These are phyloP conservation scores for Zhuqinia jingwanae DNA, from an alignment of 2,888 invertebrate species.

Conservation along the genomic window DNA sequence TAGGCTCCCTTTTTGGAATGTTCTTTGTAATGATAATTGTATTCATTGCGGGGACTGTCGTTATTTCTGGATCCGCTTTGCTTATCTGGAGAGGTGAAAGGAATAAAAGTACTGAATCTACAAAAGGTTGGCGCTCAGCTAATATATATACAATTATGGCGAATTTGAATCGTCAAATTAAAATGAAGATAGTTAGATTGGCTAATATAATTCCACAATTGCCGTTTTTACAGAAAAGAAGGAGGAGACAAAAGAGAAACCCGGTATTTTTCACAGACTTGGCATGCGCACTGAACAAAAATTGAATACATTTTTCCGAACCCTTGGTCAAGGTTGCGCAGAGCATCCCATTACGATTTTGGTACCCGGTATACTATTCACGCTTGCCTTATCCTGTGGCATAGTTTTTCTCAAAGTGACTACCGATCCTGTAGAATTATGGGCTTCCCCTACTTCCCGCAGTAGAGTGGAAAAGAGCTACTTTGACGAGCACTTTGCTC, in stretches of 20 bases:
- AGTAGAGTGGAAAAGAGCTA: constrained; percentile 93
- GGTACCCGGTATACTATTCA: constrained; percentile 73
- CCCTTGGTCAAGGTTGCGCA: constrained; percentile 73
- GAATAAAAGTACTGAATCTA: neutral
- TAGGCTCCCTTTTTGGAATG: constrained; percentile 84
- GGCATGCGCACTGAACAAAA: constrained; percentile 62
- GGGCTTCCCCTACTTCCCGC: constrained; percentile 95
- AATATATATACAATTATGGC: too few species aligned
- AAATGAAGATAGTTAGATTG: too few species aligned
- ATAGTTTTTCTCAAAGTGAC: constrained; percentile 89
- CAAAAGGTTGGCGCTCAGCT: too few species aligned
- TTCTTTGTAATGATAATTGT: constrained; percentile 83
- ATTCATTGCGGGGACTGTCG: constrained; percentile 82
- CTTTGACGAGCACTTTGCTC: constrained; percentile 96
- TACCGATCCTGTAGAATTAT: constrained; percentile 97
- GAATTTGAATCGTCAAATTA: too few species aligned
- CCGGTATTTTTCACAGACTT: constrained; percentile 52
- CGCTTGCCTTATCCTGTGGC: constrained; percentile 85
- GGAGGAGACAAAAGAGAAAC: neutral
- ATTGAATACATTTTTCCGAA: constrained; percentile 60
- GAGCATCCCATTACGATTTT: constrained; percentile 72
- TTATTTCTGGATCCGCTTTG: constrained; percentile 56
- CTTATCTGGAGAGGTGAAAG: constrained; percentile 22
- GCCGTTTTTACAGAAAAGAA: constrained; percentile 2
- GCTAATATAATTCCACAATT: too few species aligned